Conservation (phyloP, 1,140 invertebrate species). For the Tachypleus tridentatus region DNA sequence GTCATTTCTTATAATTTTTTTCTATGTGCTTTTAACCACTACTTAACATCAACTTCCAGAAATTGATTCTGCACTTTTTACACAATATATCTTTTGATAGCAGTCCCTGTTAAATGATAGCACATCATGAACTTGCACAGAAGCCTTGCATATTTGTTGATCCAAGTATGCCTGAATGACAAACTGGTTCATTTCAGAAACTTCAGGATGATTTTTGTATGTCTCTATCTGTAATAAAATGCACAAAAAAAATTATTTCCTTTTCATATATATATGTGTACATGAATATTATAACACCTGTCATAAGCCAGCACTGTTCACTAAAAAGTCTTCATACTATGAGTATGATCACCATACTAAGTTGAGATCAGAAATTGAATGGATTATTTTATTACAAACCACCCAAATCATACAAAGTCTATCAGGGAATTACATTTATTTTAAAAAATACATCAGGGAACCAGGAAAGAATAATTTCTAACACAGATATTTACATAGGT, state of each 20-base stretch:
- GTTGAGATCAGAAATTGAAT: background rate
- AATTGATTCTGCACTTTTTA: too few relatives aligned
- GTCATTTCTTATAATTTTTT: too few relatives aligned
- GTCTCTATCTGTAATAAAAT: conserved; percentile 47
- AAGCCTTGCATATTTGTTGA: conserved; percentile 45
- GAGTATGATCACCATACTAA: background rate
- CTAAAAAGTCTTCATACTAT: background rate
- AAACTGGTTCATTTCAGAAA: conserved; percentile 57
- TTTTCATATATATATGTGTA: background rate
- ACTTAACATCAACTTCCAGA: too few relatives aligned
- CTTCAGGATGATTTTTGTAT: conserved; percentile 53
- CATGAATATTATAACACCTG: background rate
- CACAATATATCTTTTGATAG: conserved; percentile 11
- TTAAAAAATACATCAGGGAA: too few relatives aligned
- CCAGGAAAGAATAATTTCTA: too few relatives aligned
- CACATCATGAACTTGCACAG: conserved; percentile 30
- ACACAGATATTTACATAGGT: too few relatives aligned
- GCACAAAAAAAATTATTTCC: background rate
- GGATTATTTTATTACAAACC: background rate
- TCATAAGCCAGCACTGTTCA: background rate
- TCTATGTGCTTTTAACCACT: too few relatives aligned
- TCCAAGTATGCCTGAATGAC: conserved; percentile 52
- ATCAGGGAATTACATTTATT: background rate
- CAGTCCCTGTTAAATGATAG: conserved; percentile 12
- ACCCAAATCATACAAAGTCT: background rate